phyloP scores from a whole-genome alignment of 2,797 vertebrate genomes.

The Eupleurogrammus muticus region DNA sequence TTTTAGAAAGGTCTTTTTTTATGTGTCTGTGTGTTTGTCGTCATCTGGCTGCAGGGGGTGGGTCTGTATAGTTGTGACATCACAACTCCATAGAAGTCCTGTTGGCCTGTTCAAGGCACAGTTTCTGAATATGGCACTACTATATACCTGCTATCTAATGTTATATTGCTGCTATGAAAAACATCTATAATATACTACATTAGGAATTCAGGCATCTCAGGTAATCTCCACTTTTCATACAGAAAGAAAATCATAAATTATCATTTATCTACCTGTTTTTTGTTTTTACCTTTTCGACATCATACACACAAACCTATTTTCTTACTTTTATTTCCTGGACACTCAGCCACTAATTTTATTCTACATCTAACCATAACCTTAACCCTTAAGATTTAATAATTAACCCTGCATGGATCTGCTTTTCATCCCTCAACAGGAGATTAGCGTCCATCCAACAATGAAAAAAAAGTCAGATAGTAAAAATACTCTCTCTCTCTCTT shows the following conservation, averaged over 20 bases:
- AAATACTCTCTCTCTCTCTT: not conserved
- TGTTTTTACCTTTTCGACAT: not conserved
- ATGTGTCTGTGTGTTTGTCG: too few species aligned
- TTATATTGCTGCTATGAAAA: too few species aligned
- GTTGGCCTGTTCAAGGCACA: too few species aligned
- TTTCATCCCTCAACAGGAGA: not conserved
- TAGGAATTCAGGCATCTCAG: not conserved
- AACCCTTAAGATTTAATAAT: not conserved
- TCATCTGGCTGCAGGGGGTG: too few species aligned
- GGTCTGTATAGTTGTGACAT: too few species aligned
- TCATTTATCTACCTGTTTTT: not conserved
- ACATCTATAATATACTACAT: not conserved
- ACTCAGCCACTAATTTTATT: not conserved
- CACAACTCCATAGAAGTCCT: too few species aligned
- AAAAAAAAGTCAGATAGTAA: conserved; percentile 1
- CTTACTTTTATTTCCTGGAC: not conserved
- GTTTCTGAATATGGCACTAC: too few species aligned
- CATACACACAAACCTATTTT: not conserved
- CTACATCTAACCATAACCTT: not conserved
- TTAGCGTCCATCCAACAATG: not conserved
- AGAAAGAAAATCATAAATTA: not conserved
- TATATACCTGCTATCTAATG: too few species aligned
- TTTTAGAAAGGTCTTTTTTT: too few species aligned
- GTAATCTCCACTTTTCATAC: not conserved
- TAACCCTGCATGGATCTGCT: not conserved